Evolutionary conservation across 1,140 invertebrate genomes (phyloP).

Genomic region (Drosophila quadrilineata): DNA sequence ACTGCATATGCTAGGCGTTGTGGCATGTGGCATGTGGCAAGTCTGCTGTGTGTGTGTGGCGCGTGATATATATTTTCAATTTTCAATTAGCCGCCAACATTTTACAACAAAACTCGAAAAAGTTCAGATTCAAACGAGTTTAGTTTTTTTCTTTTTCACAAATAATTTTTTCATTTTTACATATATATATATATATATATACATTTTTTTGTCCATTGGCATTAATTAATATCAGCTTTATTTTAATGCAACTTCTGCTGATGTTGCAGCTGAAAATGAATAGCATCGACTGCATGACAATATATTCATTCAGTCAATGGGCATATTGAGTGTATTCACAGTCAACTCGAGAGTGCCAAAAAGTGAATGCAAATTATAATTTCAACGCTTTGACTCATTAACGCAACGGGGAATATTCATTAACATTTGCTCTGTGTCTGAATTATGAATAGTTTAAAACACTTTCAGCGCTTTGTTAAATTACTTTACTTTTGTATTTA

Average conservation of each 20-base stretch:
- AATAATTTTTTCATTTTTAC: too few relatives aligned
- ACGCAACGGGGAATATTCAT: constrained; percentile 69
- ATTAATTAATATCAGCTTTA: constrained; percentile 68
- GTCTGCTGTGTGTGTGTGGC: too few relatives aligned
- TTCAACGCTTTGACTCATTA: constrained; percentile 75
- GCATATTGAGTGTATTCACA: too few relatives aligned
- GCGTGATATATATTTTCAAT: constrained; percentile 50
- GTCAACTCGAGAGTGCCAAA: constrained; percentile 52
- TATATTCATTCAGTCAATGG: constrained; percentile 58
- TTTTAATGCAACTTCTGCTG: constrained; percentile 40
- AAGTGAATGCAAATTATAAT: constrained; percentile 76
- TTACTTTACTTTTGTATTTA: neutral
- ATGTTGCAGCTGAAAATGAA: constrained; percentile 20
- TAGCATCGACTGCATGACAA: constrained; percentile 36
- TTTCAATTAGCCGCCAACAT: constrained; percentile 65
- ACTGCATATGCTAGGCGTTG: constrained; percentile 33
- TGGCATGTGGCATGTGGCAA: too few relatives aligned
- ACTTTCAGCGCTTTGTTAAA: constrained; percentile 41
- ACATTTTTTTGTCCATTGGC: constrained; percentile 10
- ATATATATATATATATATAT: too few relatives aligned
- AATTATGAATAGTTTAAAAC: constrained; percentile 50
- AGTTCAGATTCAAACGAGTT: too few relatives aligned
- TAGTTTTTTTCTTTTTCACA: constrained; percentile 23
- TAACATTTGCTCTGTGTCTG: constrained; percentile 48
- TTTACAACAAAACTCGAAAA: constrained; percentile 32